A percentile compares a stretch with the other conserved stretches of the same genome.
Evolutionary conservation across 2,113 vertebrate genomes (phyloP).

Genomic region (Cebus imitator): DNA sequence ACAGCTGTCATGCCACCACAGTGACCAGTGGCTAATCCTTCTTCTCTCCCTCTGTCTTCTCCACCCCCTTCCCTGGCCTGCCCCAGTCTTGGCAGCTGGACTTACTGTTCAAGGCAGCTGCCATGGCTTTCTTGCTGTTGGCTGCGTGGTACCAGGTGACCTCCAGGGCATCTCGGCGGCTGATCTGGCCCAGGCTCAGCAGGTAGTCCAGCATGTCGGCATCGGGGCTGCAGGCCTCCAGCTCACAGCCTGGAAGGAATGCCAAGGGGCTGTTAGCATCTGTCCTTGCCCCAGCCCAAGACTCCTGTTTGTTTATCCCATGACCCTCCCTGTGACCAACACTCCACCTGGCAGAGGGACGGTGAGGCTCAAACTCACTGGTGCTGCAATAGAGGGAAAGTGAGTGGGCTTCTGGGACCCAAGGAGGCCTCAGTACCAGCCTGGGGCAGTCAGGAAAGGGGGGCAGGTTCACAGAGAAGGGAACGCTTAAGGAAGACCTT

Average conservation of each 20-base stretch:
- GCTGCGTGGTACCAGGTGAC: constrained; percentile 89
- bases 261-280: background rate
- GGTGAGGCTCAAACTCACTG: background rate
- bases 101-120: constrained; percentile 85
- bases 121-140: constrained; percentile 86
- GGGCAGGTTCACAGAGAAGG: background rate
- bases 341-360: background rate
- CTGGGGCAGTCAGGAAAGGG: background rate
- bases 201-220: constrained; percentile 90
- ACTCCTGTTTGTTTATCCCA: fast-evolving
- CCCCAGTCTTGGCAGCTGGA: background rate
- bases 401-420: background rate
- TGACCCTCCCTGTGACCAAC: background rate
- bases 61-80: background rate
- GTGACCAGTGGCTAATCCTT: background rate
- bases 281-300: background rate
- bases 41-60: background rate
- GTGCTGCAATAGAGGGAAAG: background rate
- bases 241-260: constrained; percentile 35
- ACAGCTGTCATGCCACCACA: background rate
- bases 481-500: background rate
- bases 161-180: constrained; percentile 83
- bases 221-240: constrained; percentile 71
- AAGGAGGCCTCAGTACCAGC: background rate
- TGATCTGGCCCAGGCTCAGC: constrained; percentile 81